A percentile compares a stretch with the other conserved stretches of the same genome.
Evolutionary conservation across 2,113 vertebrate genomes (phyloP).

Genomic region (Taxidea taxus): DNA sequence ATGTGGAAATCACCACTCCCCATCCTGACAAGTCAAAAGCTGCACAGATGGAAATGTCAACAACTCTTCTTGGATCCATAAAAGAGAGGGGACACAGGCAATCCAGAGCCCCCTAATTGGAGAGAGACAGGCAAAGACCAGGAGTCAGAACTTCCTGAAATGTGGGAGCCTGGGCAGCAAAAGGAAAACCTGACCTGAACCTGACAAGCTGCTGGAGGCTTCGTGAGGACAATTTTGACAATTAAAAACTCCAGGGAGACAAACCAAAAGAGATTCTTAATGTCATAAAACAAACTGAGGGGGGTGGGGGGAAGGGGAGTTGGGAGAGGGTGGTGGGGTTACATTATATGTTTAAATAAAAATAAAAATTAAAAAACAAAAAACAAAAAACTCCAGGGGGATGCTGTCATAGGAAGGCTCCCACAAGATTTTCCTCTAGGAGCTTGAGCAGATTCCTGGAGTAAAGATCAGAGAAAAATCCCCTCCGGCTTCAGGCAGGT

Average conservation of each 20-base stretch:
- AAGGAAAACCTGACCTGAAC: not conserved
- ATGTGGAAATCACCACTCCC: not conserved
- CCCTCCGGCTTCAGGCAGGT: not conserved
- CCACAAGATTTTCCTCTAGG: not conserved
- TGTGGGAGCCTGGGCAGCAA: too few relatives aligned
- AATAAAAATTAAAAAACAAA: too few relatives aligned
- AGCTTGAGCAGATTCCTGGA: not conserved
- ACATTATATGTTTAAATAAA: too few relatives aligned
- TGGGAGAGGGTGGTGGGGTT: too few relatives aligned
- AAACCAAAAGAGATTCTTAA: too few relatives aligned
- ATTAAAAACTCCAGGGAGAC: not conserved
- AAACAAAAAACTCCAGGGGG: not conserved
- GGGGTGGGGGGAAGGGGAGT: too few relatives aligned
- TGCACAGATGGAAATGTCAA: not conserved
- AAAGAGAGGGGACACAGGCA: not conserved
- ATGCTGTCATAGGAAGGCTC: not conserved
- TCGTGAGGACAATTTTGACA: fast-evolving
- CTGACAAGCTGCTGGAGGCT: not conserved
- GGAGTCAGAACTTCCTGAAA: not conserved
- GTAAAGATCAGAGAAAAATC: not conserved
- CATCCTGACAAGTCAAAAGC: not conserved
- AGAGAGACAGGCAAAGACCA: not conserved
- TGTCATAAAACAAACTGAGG: too few relatives aligned
- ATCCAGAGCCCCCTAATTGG: not conserved
- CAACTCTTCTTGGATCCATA: not conserved